Evolutionary conservation across 2,797 vertebrate species (phyloP), one percentile per base, ranked within the genome.

Genomic region (Sebastes taczanowskii): DNA sequence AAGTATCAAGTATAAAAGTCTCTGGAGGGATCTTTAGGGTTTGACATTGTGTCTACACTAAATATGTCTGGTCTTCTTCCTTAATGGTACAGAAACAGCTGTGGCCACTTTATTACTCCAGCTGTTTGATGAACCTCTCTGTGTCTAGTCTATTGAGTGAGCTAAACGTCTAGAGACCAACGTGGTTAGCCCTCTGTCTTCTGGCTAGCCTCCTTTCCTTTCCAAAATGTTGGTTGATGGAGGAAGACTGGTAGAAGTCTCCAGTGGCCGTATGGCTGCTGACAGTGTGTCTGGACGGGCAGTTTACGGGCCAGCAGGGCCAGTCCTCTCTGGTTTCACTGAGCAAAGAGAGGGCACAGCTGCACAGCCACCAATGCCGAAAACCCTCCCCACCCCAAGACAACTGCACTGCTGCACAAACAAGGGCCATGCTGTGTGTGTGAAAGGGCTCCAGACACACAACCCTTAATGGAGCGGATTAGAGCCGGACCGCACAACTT

Each of bases 391-490:
- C 30, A 27, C 68, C 76, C 80, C 65, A 68, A 74, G 91, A 96
- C 98, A 99, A 98, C 97, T 98, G 97, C 91, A 95, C 85, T n/a
- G 2, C 89, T 63, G 77, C 89, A 88, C 84, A 96, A 94, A 98
- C 97, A 98, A 97, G 92, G 89, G 92, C 75, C 49, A 90, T 91
- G 96, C 97, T 98, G 97, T 98, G 94, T 90, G 92, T 61, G 67
- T 80, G 74, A 93, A 92, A 88, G 71, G 64, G 30, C 73, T 81
- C 77, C 83, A 88, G 88, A 92, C 77, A 73, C 74, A 86, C 65
- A 89, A 91, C 86, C 73, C 93, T 94, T 94, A 91, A 94, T 93
- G 93, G 52, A 4, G 3, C 11, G 92, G 96, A 96, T 96, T 96
- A 86, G 53, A 35, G 22, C 71, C 81, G 83, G 65, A 83, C 84